phyloP scores from a whole-genome alignment of 1,140 invertebrate species.

The Matsumurasca onukii region DNA sequence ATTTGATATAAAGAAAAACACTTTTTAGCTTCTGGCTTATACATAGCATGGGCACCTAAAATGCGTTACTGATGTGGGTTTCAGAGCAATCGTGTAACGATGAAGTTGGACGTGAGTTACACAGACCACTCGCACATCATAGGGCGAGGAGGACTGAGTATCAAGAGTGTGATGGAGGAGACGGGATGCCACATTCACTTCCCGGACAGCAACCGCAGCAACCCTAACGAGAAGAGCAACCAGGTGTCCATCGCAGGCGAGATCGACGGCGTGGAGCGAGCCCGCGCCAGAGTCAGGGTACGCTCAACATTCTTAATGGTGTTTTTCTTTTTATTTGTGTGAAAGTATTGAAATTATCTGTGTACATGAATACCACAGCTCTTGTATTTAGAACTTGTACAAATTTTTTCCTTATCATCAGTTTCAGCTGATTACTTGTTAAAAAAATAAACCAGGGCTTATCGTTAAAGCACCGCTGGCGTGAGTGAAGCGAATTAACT shows the following conservation, averaged over 20 bases:
- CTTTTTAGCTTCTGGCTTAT: no score
- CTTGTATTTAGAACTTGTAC: not conserved
- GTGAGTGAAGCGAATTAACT: no score
- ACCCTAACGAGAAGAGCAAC: constrained; percentile 91
- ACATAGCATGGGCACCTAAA: no score
- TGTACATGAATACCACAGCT: no score
- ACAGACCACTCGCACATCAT: constrained; percentile 98
- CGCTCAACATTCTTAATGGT: constrained; percentile 44
- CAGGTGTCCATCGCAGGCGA: constrained; percentile 92
- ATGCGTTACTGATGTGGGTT: no score
- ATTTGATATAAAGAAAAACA: no score
- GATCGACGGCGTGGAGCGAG: constrained; percentile 86
- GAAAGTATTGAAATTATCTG: not conserved
- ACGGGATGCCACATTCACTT: constrained; percentile 97
- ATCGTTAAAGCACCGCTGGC: no score
- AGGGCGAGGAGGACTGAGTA: constrained; percentile 93
- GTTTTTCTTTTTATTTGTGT: no score
- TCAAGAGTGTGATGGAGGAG: constrained; percentile 94
- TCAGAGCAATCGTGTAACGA: constrained; percentile 86
- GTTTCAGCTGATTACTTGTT: constrained; percentile 23
- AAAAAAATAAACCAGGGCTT: no score
- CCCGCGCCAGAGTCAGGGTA: constrained; percentile 84
- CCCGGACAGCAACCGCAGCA: constrained; percentile 95
- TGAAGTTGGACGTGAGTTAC: constrained; percentile 98
- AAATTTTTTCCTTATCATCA: no score